phyloP scores from a whole-genome alignment of 2,888 invertebrate species.

The Eupithecia insigniata region DNA sequence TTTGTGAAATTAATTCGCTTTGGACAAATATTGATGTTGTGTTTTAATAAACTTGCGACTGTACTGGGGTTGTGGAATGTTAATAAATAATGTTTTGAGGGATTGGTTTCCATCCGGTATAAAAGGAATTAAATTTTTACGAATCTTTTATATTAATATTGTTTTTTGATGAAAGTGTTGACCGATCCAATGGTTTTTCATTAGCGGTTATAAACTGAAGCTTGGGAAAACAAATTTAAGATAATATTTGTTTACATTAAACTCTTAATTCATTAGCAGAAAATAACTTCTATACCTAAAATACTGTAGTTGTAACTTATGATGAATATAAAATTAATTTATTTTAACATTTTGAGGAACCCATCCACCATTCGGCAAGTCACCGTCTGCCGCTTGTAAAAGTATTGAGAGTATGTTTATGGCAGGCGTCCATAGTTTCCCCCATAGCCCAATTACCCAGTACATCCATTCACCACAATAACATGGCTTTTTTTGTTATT shows the following conservation, averaged over 20 bases:
- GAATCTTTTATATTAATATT: background rate
- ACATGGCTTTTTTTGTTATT: too few relatives aligned
- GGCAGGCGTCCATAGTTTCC: too few relatives aligned
- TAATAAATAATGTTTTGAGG: conserved; percentile 35
- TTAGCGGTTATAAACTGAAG: background rate
- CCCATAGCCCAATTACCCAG: too few relatives aligned
- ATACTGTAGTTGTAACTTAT: too few relatives aligned
- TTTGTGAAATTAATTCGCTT: conserved; percentile 45
- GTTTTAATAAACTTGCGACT: conserved; percentile 42
- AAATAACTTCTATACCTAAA: background rate
- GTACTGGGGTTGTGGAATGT: conserved; percentile 26
- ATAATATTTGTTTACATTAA: background rate
- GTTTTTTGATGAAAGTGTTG: background rate
- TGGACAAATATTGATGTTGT: conserved; percentile 48
- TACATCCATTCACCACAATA: too few relatives aligned
- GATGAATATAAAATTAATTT: too few relatives aligned
- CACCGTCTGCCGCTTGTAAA: too few relatives aligned
- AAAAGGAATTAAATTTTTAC: background rate
- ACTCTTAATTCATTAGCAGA: background rate
- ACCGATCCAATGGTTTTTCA: background rate
- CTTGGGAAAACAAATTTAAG: background rate
- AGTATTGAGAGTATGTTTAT: too few relatives aligned
- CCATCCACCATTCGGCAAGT: too few relatives aligned
- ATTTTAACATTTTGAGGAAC: too few relatives aligned
- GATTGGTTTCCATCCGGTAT: conserved; percentile 25